A percentile compares a stretch with the other conserved stretches of the same genome.
Conservation (phyloP, 1,140 invertebrate species). For the Ips nitidus region DNA sequence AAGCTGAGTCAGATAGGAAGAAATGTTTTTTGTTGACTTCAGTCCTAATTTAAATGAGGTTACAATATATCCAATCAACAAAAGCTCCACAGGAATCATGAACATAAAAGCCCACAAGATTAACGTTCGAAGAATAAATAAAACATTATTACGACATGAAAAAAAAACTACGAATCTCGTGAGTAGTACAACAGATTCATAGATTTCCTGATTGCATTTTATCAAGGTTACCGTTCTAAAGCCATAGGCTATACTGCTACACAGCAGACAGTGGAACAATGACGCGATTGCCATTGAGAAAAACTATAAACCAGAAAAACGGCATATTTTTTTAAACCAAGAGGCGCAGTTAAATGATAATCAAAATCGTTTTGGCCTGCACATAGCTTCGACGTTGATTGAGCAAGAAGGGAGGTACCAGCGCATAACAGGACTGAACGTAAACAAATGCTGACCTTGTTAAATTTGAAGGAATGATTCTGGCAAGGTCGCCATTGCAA, state of each 20-base stretch:
- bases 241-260: conserved; percentile 21
- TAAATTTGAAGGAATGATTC: conserved; percentile 21
- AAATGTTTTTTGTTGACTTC: too few species aligned
- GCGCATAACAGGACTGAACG: neutral
- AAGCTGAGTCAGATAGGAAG: neutral
- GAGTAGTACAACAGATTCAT: conserved; percentile 15
- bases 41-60: too few species aligned
- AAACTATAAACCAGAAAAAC: neutral
- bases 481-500: conserved; percentile 30
- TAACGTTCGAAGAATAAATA: too few species aligned
- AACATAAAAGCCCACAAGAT: too few species aligned
- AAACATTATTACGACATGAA: too few species aligned
- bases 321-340: too few species aligned
- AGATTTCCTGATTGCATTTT: conserved; percentile 32
- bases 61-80: too few species aligned
- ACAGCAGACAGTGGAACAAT: conserved; percentile 21
- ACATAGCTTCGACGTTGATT: too few species aligned
- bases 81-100: too few species aligned
- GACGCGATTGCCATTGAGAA: conserved; percentile 14
- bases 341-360: too few species aligned
- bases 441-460: conserved; percentile 27
- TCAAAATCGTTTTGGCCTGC: too few species aligned
- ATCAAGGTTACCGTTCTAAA: conserved; percentile 36
- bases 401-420: neutral
- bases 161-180: conserved; percentile 14